phyloP scores from a whole-genome alignment of 1,140 invertebrate species.

The Charaxes varanes region DNA sequence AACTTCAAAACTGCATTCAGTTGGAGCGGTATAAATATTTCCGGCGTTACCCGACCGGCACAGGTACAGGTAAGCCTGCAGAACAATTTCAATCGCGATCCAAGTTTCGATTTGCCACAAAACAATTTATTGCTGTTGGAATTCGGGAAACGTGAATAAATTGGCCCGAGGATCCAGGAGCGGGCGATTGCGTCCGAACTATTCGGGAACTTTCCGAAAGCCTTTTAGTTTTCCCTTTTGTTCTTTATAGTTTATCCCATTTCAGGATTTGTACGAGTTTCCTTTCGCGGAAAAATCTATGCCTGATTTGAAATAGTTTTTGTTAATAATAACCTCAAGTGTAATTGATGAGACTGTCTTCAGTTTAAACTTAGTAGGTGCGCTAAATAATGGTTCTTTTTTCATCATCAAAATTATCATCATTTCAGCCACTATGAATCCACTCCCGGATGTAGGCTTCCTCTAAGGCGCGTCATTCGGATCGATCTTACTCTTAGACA shows the following conservation, averaged over 20 bases:
- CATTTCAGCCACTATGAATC: no score
- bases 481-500: no score
- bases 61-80: slow-evolving; percentile 13
- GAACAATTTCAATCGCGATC: slow-evolving; percentile 27
- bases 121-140: slow-evolving; percentile 26
- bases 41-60: slow-evolving; percentile 2
- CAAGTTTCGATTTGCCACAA: slow-evolving; percentile 21
- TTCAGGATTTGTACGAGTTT: no score
- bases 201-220: slow-evolving; percentile 24
- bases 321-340: no score
- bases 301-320: no score
- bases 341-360: no score
- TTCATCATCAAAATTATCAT: no score
- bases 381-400: no score
- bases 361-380: no score
- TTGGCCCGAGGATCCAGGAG: slow-evolving; percentile 20
- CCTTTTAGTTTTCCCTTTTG: slow-evolving; percentile 20
- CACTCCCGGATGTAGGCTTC: no score
- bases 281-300: no score
- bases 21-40: not conserved
- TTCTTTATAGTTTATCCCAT: slow-evolving; percentile 14
- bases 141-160: slow-evolving; percentile 27
- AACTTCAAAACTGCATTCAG: not conserved
- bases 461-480: no score
- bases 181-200: slow-evolving; percentile 23